Evolutionary conservation across 2,888 invertebrate species (phyloP), one percentile per base, ranked within the genome.

Genomic region (Mythimna ferrago): DNA sequence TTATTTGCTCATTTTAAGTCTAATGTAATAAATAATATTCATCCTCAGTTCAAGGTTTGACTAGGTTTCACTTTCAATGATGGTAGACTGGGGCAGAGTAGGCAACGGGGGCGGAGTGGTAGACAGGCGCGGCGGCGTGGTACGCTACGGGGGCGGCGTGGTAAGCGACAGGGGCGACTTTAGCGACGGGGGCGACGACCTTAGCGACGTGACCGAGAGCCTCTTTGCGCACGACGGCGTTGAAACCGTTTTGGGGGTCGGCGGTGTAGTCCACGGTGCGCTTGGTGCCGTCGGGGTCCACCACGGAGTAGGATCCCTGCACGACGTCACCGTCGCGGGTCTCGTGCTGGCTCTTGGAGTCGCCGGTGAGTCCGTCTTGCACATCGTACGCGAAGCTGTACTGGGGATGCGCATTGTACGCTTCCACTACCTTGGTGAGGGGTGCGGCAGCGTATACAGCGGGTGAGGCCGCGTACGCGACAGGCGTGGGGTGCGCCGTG

Each of bases 221-320:
- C 80, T 95, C 95, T 80, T 87, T 93, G 89, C 91, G 94, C 14
- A 96, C 96, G 51, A 96, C 95, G 53, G 96, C 96, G 89, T 96
- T 96, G 91, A 96, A 96, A 68, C 96, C 96, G 81, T 95, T 94
- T 86, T 95, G 91, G 41, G 93, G 91, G 83, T 96, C 96, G 73
- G 96, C 96, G 75, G 95, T 95, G 91, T 96, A 96, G 48, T 96
- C 96, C 1, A 96, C 96, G 67, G 93, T 96, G 78, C 96, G 94
- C 89, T 93, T 94, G 86, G 91, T 93, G 79, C 96, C 96, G 80
- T 96, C 96, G 53, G 96, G 91, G 78, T 96, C 96, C 19, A 93
- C 92, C 32, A 96, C 88, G 67, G 96, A 96, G 93, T 96, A 96
- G 62, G 95, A 93, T 44, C 96, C 96, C 78, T 94, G 94, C 26